phyloP scores from a whole-genome alignment of 2,113 vertebrate genomes.

The Vireo altiloquus region DNA sequence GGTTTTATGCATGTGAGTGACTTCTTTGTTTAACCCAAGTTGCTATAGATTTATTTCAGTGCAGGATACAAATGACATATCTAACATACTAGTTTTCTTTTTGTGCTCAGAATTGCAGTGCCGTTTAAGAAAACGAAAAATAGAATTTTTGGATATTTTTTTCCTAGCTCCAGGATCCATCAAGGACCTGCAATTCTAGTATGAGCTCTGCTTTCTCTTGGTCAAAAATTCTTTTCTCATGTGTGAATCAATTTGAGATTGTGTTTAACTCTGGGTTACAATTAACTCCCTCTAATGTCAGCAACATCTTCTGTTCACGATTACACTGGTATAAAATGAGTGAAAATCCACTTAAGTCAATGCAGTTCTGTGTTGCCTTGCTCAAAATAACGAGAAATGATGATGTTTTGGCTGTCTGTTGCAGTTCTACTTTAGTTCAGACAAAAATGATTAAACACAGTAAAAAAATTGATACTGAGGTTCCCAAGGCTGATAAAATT shows the following conservation, averaged over 20 bases:
- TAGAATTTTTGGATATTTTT: not conserved
- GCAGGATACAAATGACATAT: not conserved
- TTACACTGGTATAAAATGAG: not conserved
- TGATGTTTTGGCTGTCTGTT: not conserved
- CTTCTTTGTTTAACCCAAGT: not conserved
- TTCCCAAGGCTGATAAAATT: not conserved
- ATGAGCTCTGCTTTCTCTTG: not conserved
- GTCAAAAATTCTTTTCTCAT: not conserved
- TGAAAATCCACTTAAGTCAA: not conserved
- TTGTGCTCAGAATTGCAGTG: not conserved
- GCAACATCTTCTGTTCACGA: not conserved
- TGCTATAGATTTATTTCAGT: not conserved
- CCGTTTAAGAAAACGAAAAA: not conserved
- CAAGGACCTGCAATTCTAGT: not conserved
- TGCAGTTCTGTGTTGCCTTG: not conserved
- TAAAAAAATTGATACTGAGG: not conserved
- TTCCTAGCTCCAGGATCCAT: not conserved
- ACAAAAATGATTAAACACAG: accelerated
- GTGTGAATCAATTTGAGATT: not conserved
- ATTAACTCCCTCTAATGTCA: not conserved
- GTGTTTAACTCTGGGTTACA: not conserved
- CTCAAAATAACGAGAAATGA: not conserved
- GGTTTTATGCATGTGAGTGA: not conserved
- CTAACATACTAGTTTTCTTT: not conserved
- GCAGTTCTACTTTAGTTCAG: not conserved